Base-by-base conservation (phyloP, 1,140 invertebrate genomes). In the Drosophila ambigua region DNA sequence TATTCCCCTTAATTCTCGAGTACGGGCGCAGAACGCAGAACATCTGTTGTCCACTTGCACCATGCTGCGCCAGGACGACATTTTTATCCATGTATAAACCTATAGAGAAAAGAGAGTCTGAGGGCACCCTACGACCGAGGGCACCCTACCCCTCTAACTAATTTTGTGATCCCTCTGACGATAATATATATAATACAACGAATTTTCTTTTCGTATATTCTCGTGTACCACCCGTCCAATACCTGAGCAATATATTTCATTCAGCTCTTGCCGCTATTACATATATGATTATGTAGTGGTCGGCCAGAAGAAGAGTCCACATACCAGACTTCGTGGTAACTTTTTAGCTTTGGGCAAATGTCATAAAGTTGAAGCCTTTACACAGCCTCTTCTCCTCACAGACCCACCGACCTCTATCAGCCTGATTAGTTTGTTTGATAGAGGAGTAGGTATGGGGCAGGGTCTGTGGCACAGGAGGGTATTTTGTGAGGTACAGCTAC, bases 1-100 rank as follows among this genome's bases (percentile, higher is more conserved):
- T 16, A 16, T 16, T 1, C 16, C 16, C 16, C 16, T 16, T 16
- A 16, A 16, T 16, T 16, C 16, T 16, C 16, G 16, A 16, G 16
- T 16, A 16, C 16, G 16, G 16, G 16, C 1, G 1, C 1, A 35
- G 59, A 28, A 28, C 6, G 28, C 16, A 48, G 50, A 43, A 44
- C 72, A 58, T 51, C 73, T 76, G 65, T 77, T 81, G 64, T 72
- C 68, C 77, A 77, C 61, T 73, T 73, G 59, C 60, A 62, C 52
- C 58, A 61, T 66, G 8, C 44, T 57, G 54, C 61, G 74, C 78
- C 77, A 81, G 59, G 74, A 85, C 78, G 82, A 78, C 82, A 81
- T 72, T 87, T 81, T 75, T 87, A 20, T 20, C 0, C 20, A 20
- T 16, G 16, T 16, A 1, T 16, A 16, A 16, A 6, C 26, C 26